Evolutionary conservation across 2,797 vertebrate genomes (phyloP).

Genomic region (Tapera naevia): DNA sequence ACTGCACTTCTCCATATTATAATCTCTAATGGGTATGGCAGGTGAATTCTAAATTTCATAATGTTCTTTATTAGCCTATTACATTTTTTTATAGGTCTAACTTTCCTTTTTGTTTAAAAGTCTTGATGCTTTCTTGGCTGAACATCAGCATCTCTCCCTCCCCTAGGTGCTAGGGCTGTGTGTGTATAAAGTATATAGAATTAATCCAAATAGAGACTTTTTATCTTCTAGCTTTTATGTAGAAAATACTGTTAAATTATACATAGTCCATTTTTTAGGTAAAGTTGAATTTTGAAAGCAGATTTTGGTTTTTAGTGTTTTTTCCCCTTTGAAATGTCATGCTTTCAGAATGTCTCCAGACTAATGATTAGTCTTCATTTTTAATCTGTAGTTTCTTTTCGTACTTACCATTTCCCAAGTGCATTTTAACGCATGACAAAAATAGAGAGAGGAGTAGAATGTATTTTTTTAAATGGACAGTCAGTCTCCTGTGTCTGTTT

Average conservation of each 20-base stretch:
- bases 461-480: background rate
- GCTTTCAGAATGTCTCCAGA: background rate
- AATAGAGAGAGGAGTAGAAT: background rate
- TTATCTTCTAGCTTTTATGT: background rate
- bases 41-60: background rate
- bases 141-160: background rate
- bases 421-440: background rate
- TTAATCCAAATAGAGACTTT: background rate
- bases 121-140: background rate
- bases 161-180: background rate
- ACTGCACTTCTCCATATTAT: rapidly evolving
- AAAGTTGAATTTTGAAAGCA: background rate
- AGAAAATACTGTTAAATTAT: background rate
- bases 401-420: background rate
- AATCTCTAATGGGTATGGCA: background rate
- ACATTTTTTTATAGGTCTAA: background rate
- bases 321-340: background rate
- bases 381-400: background rate
- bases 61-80: background rate
- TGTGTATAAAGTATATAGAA: background rate
- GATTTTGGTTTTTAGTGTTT: background rate
- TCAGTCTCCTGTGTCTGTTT: background rate
- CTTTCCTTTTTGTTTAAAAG: background rate
- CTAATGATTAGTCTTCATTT: background rate
- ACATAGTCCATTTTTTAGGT: background rate